These are phyloP conservation scores for Leucania comma DNA, from an alignment of 2,888 invertebrate species.

Conservation along the genomic window DNA sequence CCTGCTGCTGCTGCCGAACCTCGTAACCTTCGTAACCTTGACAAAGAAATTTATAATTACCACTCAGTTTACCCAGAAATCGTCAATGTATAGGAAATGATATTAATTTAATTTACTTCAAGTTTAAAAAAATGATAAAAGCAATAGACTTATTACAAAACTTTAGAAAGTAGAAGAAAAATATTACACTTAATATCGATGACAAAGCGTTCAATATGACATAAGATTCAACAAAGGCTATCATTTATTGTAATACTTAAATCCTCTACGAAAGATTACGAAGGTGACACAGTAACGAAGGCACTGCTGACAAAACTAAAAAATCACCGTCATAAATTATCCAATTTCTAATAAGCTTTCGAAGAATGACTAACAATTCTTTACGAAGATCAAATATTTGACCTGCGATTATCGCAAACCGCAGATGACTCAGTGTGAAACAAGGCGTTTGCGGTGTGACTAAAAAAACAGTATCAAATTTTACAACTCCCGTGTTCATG, in stretches of 20 bases:
- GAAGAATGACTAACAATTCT: conserved; percentile 58
- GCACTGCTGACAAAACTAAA: conserved; percentile 46
- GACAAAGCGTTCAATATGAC: conserved; percentile 53
- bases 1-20: no score
- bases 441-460: conserved; percentile 58
- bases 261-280: conserved; percentile 50
- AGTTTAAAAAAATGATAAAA: not conserved
- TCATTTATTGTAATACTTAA: conserved; percentile 55
- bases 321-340: conserved; percentile 55
- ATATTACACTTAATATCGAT: conserved; percentile 29
- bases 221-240: conserved; percentile 55
- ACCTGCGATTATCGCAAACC: conserved; percentile 58
- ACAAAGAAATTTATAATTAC: no score
- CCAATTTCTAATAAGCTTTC: conserved; percentile 59
- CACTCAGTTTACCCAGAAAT: not conserved
- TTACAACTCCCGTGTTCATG: conserved; percentile 79
- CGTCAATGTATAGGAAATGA: not conserved
- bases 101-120: not conserved
- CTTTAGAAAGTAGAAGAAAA: conserved; percentile 10
- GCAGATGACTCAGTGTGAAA: conserved; percentile 64
- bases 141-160: not conserved
- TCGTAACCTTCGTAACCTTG: no score
- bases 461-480: conserved; percentile 76
- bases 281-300: conserved; percentile 58
- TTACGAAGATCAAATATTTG: conserved; percentile 64